Conservation (phyloP, 1,140 invertebrate genomes). For the Euura lappo region DNA sequence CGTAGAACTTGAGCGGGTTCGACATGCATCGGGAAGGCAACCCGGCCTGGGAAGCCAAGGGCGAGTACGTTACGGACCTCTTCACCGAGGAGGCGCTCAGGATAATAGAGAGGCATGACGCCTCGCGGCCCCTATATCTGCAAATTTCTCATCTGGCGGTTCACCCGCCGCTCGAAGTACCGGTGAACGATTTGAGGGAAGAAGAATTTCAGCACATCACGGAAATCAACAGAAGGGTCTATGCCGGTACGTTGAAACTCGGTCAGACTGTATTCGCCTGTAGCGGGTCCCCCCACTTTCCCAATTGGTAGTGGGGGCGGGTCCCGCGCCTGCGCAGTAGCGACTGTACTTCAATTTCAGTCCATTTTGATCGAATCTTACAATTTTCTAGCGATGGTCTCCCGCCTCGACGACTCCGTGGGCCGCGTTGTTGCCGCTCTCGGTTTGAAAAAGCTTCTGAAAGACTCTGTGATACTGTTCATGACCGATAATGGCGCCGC, state of each 20-base stretch:
- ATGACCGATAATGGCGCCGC: conserved; percentile 70
- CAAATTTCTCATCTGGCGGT: conserved; percentile 73
- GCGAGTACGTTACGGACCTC: conserved; percentile 73
- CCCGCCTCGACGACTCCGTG: conserved; percentile 74
- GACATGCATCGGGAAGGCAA: conserved; percentile 64
- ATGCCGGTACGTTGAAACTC: conserved; percentile 63
- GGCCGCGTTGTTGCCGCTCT: conserved; percentile 69
- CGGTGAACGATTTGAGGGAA: conserved; percentile 67
- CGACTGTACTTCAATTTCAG: background rate
- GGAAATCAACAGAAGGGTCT: conserved; percentile 69
- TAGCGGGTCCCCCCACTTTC: conserved; percentile 2
- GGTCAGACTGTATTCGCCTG: background rate
- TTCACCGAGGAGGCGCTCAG: conserved; percentile 70
- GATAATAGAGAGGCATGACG: conserved; percentile 66
- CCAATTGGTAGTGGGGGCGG: background rate
- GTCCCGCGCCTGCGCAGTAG: background rate
- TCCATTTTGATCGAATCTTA: conserved; percentile 15
- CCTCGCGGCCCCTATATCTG: conserved; percentile 69
- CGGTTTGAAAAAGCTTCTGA: conserved; percentile 64
- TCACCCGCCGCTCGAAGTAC: conserved; percentile 67
- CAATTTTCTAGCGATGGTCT: conserved; percentile 68
- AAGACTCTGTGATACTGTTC: conserved; percentile 70
- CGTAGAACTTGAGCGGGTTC: conserved; percentile 58
- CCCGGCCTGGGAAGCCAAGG: conserved; percentile 66
- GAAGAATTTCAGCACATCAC: conserved; percentile 69